Base-by-base conservation (phyloP, 2,113 vertebrate species). In the Genyomyrus donnyi region DNA sequence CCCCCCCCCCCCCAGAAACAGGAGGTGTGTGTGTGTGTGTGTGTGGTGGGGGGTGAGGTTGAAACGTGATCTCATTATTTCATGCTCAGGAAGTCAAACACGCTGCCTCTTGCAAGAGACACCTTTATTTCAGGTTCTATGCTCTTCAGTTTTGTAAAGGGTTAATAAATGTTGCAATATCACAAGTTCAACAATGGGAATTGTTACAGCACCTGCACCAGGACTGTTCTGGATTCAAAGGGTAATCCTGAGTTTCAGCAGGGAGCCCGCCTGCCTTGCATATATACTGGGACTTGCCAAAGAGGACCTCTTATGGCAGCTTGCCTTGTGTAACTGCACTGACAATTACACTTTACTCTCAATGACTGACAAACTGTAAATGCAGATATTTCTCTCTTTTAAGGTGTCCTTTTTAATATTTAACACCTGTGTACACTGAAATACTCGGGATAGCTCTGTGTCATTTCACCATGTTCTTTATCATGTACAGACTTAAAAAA, bases 11-110 rank as follows among this genome's bases (percentile, higher is more conserved):
- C n/a, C n/a, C n/a, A n/a, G 46, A 85, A 85, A 48, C 42, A 48
- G n/a, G 27, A 31, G 62, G 58, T 62, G 21, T 8, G 6, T 24
- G 58, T 62, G 21, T 9, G 11, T 11, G 48, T 0, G 39, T 42
- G 3, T 53, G 15, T 19, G 50, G 42, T 42, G 42, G 42, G 58
- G 21, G 56, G 56, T 8, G 31, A 42, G 17, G 9, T 3, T 45
- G 5, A 17, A n/a, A 53, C 15, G 35, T 9, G 86, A 42, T 48
- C 31, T 58, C 9, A 58, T n/a, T 85, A 77, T 48, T 89, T 27
- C 35, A 56, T n/a, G 10, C 89, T 85, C 89, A 89, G 77, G 88
- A 89, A 84, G 46, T 56, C 35, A 21, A 45, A 58, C 39, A 45
- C 13, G 21, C 0, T 19, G 15, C 56, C 56, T 74, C 62, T 88